phyloP scores from a whole-genome alignment of 2,888 invertebrate species.

The Platycnemis pennipes region DNA sequence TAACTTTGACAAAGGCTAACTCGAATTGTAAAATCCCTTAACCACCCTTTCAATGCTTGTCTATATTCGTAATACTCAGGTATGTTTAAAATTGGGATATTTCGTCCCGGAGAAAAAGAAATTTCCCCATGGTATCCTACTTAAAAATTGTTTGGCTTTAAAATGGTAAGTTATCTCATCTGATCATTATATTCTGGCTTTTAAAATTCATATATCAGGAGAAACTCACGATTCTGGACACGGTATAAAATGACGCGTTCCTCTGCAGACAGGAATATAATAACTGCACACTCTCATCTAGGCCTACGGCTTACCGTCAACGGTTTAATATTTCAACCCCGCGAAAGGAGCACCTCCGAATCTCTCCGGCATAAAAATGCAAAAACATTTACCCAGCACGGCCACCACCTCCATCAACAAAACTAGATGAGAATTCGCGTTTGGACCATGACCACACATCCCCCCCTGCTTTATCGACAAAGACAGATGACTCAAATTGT shows the following conservation, averaged over 20 bases:
- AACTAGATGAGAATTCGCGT: slow-evolving; percentile 29
- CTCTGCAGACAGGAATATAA: neutral
- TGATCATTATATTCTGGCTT: too few species aligned
- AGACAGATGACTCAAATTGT: slow-evolving; percentile 59
- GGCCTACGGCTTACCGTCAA: neutral
- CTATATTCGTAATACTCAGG: too few species aligned
- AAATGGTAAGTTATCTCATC: too few species aligned
- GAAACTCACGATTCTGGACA: too few species aligned
- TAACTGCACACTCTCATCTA: neutral
- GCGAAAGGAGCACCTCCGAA: neutral
- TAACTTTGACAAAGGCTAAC: too few species aligned
- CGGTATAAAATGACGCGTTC: neutral
- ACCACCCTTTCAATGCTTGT: too few species aligned
- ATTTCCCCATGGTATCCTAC: too few species aligned
- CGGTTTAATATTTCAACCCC: neutral
- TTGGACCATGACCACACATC: neutral
- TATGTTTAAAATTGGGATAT: too few species aligned
- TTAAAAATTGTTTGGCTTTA: too few species aligned
- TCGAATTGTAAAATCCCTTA: too few species aligned
- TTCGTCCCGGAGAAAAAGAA: too few species aligned
- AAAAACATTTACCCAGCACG: neutral
- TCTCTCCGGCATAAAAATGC: neutral
- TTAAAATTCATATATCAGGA: too few species aligned
- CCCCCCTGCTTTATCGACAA: slow-evolving; percentile 5
- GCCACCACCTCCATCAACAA: slow-evolving; percentile 12